A percentile compares a stretch with the other conserved stretches of the same genome.
These are phyloP conservation scores for Subanguina moxae DNA, from an alignment of 1,140 invertebrate genomes.

Conservation along the genomic window DNA sequence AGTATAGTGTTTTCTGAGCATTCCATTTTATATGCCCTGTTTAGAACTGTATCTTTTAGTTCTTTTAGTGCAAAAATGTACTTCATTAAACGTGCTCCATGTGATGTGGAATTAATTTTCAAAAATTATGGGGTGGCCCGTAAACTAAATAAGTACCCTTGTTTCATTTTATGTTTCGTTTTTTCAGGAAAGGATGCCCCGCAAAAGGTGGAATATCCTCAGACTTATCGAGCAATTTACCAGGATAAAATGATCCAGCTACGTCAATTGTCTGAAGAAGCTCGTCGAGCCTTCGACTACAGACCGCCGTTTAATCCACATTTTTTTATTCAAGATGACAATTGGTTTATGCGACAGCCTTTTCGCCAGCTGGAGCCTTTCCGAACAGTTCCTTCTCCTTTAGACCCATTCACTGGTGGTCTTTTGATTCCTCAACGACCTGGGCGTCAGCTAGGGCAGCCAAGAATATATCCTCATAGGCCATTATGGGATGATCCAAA, in stretches of 20 bases:
- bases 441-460: background rate
- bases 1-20: too few species aligned
- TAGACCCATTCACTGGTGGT: background rate
- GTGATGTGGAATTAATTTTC: background rate
- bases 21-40: background rate
- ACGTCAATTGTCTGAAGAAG: background rate
- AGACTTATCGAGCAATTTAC: background rate
- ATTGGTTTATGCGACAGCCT: background rate
- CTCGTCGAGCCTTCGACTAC: background rate
- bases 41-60: background rate
- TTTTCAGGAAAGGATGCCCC: background rate
- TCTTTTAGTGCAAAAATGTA: background rate
- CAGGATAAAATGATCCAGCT: background rate
- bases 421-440: background rate
- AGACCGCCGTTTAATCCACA: background rate
- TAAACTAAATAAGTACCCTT: background rate
- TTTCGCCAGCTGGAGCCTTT: background rate
- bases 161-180: background rate
- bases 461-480: background rate
- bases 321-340: background rate
- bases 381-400: background rate
- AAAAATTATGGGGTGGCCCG: background rate
- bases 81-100: background rate
- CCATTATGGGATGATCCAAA: constrained; percentile 1
- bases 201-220: background rate